Percentiles rank a stretch among this genome's conserved stretches.
Conservation (phyloP, 2,797 vertebrate genomes). For the Gallinago nigripennis region DNA sequence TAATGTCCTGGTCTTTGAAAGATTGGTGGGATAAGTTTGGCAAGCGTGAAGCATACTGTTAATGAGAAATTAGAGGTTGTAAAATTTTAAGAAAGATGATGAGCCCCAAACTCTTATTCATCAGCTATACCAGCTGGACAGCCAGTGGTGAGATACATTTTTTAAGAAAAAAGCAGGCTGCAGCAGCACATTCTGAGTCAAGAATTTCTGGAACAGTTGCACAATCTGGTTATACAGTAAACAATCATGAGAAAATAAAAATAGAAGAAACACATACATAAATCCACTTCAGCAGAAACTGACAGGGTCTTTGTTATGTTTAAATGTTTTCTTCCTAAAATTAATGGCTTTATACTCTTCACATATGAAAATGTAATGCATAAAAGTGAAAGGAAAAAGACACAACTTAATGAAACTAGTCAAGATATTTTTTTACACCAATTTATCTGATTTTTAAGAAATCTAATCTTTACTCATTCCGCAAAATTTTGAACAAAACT, state of each 20-base stretch:
- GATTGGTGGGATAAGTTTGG: neutral
- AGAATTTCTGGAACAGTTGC: neutral
- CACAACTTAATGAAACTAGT: neutral
- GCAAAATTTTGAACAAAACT: neutral
- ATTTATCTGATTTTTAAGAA: neutral
- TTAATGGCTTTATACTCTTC: neutral
- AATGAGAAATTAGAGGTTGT: neutral
- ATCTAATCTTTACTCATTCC: neutral
- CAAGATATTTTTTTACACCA: neutral
- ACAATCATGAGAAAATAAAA: conserved; percentile 17
- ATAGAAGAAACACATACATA: neutral
- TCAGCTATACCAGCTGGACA: neutral
- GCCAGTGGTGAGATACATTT: neutral
- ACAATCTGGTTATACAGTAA: neutral
- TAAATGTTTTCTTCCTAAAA: neutral
- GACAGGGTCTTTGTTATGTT: neutral
- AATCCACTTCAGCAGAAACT: neutral
- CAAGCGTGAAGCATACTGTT: neutral
- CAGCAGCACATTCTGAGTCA: conserved; percentile 7
- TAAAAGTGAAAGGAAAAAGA: neutral
- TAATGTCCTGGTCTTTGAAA: neutral
- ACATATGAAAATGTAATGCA: neutral
- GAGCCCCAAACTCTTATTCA: conserved; percentile 2
- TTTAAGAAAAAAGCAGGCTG: conserved; percentile 28
- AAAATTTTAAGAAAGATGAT: neutral